phyloP scores from a whole-genome alignment of 2,888 invertebrate species.

The Camptogramma bilineatum region DNA sequence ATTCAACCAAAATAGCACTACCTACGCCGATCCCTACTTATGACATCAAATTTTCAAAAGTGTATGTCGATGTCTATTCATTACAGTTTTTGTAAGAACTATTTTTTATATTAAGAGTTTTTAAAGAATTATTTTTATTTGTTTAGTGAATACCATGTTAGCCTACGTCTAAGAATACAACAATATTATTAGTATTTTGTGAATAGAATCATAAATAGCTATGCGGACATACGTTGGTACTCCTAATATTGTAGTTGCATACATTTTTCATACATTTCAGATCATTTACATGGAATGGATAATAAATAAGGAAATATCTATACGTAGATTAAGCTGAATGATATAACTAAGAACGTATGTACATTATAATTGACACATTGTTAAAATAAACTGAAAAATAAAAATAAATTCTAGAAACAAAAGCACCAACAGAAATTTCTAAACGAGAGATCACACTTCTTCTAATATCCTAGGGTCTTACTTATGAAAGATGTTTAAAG shows the following conservation, averaged over 20 bases:
- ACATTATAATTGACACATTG: constrained; percentile 43
- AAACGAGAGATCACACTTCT: constrained; percentile 53
- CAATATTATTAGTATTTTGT: too few relatives aligned
- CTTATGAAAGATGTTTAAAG: too few relatives aligned
- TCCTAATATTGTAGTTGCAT: constrained; percentile 13
- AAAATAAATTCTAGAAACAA: constrained; percentile 39
- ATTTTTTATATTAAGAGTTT: too few relatives aligned
- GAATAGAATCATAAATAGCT: not conserved
- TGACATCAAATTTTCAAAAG: too few relatives aligned
- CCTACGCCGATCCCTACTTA: too few relatives aligned
- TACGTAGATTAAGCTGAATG: constrained; percentile 18
- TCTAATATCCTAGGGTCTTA: constrained; percentile 40
- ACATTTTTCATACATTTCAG: constrained; percentile 30
- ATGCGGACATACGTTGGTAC: constrained; percentile 14
- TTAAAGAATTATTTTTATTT: too few relatives aligned
- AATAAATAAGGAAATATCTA: constrained; percentile 19
- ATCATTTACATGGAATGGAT: constrained; percentile 42
- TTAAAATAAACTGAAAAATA: constrained; percentile 46
- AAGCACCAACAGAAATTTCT: constrained; percentile 55
- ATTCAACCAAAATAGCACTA: too few relatives aligned
- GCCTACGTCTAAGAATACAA: too few relatives aligned
- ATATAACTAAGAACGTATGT: constrained; percentile 22
- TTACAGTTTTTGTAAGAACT: too few relatives aligned
- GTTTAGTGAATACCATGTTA: too few relatives aligned
- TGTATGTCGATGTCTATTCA: too few relatives aligned